phyloP scores from a whole-genome alignment of 2,113 vertebrate species.

The Bubo bubo region DNA sequence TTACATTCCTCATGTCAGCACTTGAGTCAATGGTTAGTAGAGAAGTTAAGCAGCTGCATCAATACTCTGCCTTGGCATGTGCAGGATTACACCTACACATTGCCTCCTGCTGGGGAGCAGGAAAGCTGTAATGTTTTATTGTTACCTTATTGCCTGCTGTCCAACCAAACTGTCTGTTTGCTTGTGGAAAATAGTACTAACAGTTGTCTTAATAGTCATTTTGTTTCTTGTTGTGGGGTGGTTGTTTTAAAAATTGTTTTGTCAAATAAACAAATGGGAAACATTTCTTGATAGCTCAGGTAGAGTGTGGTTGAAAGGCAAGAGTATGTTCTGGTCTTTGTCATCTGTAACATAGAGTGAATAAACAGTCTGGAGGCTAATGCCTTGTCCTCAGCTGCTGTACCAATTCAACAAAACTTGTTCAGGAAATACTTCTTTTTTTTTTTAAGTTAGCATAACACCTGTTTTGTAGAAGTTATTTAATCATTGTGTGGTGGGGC shows the following conservation, averaged over 20 bases:
- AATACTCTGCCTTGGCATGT: not conserved
- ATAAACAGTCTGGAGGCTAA: not conserved
- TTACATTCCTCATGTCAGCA: constrained; percentile 80
- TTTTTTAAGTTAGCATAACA: not conserved
- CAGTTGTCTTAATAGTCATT: too few relatives aligned
- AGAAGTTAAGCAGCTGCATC: not conserved
- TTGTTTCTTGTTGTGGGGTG: not conserved
- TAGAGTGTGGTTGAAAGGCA: not conserved
- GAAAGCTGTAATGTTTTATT: not conserved
- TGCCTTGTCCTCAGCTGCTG: not conserved
- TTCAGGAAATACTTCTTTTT: not conserved
- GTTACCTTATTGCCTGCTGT: not conserved
- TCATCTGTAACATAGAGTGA: not conserved
- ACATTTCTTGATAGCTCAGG: not conserved
- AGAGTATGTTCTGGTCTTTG: not conserved
- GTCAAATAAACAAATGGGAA: not conserved
- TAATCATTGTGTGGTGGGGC: too few relatives aligned
- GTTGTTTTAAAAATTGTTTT: not conserved
- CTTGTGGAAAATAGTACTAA: not conserved
- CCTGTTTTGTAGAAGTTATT: not conserved
- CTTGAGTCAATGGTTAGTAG: constrained; percentile 82
- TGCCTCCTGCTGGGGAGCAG: not conserved
- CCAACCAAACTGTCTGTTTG: not conserved
- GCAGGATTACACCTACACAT: not conserved
- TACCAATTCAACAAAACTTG: not conserved